phyloP scores from a whole-genome alignment of 2,888 invertebrate species.

The Polydrusus pterygomalis region DNA sequence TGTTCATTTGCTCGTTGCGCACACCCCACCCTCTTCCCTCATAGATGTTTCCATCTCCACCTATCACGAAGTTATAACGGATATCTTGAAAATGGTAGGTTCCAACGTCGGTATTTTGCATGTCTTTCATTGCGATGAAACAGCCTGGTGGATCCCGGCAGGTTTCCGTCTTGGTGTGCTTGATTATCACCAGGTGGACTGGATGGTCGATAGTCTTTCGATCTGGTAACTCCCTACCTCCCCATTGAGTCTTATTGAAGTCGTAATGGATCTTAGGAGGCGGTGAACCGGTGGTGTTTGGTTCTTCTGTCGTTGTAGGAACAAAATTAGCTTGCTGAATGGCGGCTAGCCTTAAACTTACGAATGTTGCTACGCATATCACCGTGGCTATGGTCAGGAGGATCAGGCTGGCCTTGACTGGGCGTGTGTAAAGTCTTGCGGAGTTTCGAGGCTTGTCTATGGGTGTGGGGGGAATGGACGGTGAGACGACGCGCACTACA shows the following conservation, averaged over 20 bases:
- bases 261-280: constrained; percentile 30
- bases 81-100: constrained; percentile 70
- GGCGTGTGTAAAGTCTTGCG: constrained; percentile 8
- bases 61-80: constrained; percentile 74
- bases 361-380: not conserved
- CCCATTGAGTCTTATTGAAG: constrained; percentile 73
- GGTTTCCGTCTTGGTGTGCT: constrained; percentile 73
- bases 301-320: not conserved
- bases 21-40: constrained; percentile 74
- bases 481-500: constrained; percentile 22
- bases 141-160: constrained; percentile 71
- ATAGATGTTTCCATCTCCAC: constrained; percentile 86
- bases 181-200: constrained; percentile 69
- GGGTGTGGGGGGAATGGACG: not conserved
- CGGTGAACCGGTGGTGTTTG: not conserved
- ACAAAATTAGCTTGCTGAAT: not conserved
- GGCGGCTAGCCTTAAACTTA: not conserved
- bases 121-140: constrained; percentile 72
- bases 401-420: constrained; percentile 13
- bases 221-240: constrained; percentile 74
- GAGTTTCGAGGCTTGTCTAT: not conserved
- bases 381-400: constrained; percentile 6
- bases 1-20: constrained; percentile 62
- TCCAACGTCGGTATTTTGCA: constrained; percentile 69
- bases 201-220: constrained; percentile 32